phyloP scores from a whole-genome alignment of 1,140 invertebrate genomes.

The Sesamia nonagrioides region DNA sequence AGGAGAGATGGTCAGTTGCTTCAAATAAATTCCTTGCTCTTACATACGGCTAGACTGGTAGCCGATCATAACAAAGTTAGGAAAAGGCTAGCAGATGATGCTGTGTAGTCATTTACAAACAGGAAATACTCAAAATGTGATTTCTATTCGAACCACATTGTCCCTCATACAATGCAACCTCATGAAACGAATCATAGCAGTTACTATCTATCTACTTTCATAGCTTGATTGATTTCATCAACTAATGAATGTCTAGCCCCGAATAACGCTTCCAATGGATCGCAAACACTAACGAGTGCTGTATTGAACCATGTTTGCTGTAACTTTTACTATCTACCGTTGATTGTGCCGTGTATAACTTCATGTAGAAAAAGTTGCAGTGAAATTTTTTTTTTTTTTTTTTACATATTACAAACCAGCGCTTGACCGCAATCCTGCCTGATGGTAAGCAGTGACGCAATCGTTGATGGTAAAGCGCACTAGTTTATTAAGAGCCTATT shows the following conservation, averaged over 20 bases:
- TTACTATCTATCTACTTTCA: background rate
- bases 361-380: background rate
- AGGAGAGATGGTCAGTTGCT: too few relatives aligned
- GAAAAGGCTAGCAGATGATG: too few relatives aligned
- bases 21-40: too few relatives aligned
- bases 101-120: too few relatives aligned
- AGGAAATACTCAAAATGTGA: background rate
- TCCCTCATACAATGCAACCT: background rate
- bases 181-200: background rate
- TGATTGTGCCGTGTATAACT: background rate
- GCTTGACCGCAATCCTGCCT: too few relatives aligned
- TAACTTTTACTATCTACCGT: background rate
- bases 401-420: too few relatives aligned
- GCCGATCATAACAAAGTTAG: too few relatives aligned
- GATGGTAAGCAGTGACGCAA: too few relatives aligned
- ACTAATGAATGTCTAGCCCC: background rate
- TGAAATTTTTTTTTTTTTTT: too few relatives aligned
- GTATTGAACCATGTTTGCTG: background rate
- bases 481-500: too few relatives aligned
- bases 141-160: background rate
- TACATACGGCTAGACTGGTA: too few relatives aligned
- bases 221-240: conserved; percentile 22
- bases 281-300: background rate
- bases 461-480: too few relatives aligned
- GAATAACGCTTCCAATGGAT: background rate